phyloP scores from a whole-genome alignment of 2,113 vertebrate genomes.

The Clarias macrocephalus region DNA sequence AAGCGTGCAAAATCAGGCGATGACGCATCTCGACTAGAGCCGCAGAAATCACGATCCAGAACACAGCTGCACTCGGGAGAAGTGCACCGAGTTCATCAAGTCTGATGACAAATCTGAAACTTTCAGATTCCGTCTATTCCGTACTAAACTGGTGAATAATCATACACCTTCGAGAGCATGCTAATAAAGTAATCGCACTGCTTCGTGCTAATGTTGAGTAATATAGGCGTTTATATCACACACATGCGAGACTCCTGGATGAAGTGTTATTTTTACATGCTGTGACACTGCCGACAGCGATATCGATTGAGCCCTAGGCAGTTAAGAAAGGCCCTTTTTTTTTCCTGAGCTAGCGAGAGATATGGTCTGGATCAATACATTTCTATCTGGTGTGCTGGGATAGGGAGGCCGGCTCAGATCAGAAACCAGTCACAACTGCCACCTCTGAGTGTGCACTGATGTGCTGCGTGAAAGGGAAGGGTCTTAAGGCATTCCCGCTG shows the following conservation, averaged over 20 bases:
- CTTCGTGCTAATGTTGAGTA: background rate
- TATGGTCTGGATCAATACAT: conserved; percentile 44
- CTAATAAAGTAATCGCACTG: conserved; percentile 1
- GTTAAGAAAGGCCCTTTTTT: conserved; percentile 32
- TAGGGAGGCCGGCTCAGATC: conserved; percentile 23
- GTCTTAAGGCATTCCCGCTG: conserved; percentile 10
- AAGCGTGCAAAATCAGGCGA: conserved; percentile 29
- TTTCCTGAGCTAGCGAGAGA: conserved; percentile 11
- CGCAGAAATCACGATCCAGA: conserved; percentile 38
- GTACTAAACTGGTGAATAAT: background rate
- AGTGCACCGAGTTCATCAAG: conserved; percentile 24
- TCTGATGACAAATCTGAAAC: background rate
- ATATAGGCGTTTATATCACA: background rate
- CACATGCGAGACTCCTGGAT: conserved; percentile 4
- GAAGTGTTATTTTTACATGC: conserved; percentile 46
- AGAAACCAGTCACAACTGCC: conserved; percentile 38
- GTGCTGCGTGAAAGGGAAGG: conserved; percentile 3
- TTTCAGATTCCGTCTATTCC: background rate
- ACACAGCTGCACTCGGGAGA: conserved; percentile 15
- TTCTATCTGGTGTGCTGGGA: conserved; percentile 36
- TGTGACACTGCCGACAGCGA: conserved; percentile 30
- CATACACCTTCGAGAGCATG: background rate
- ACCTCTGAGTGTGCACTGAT: conserved; percentile 15
- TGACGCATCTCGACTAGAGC: conserved; percentile 27
- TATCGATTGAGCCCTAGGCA: conserved; percentile 31